Conservation (phyloP, 2,888 invertebrate species). For the Danaus chrysippus region DNA sequence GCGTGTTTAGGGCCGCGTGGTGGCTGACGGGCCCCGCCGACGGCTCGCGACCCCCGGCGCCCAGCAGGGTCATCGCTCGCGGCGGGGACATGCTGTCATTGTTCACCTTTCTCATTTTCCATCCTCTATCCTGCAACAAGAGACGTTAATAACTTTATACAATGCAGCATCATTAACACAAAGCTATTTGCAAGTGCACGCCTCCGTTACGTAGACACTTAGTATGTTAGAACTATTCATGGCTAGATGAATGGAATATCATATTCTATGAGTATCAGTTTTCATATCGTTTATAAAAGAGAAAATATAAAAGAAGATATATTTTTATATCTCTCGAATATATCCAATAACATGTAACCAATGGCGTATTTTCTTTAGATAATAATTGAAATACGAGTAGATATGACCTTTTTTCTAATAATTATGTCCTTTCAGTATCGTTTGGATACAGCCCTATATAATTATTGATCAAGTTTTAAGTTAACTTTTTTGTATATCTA, state of each 20-base stretch:
- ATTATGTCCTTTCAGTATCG: neutral
- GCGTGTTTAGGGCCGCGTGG: conserved; percentile 47
- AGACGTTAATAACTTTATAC: conserved; percentile 23
- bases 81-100: conserved; percentile 75
- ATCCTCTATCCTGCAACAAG: conserved; percentile 73
- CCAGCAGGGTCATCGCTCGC: conserved; percentile 70
- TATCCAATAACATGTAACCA: neutral
- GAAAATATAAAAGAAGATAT: too few species aligned
- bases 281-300: neutral
- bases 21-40: conserved; percentile 53
- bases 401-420: neutral
- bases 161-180: conserved; percentile 7
- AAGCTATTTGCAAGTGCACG: neutral
- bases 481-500: conserved; percentile 17
- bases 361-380: neutral
- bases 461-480: conserved; percentile 15
- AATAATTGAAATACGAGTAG: conserved; percentile 5
- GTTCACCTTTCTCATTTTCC: conserved; percentile 69
- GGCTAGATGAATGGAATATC: neutral
- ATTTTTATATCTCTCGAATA: too few species aligned
- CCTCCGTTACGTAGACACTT: neutral
- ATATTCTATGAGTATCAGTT: neutral
- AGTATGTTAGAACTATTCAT: neutral
- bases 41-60: conserved; percentile 54
- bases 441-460: conserved; percentile 8